Percentiles rank a stretch among this genome's conserved stretches.
phyloP scores from a whole-genome alignment of 2,888 invertebrate genomes.

The Tenodera sinensis region DNA sequence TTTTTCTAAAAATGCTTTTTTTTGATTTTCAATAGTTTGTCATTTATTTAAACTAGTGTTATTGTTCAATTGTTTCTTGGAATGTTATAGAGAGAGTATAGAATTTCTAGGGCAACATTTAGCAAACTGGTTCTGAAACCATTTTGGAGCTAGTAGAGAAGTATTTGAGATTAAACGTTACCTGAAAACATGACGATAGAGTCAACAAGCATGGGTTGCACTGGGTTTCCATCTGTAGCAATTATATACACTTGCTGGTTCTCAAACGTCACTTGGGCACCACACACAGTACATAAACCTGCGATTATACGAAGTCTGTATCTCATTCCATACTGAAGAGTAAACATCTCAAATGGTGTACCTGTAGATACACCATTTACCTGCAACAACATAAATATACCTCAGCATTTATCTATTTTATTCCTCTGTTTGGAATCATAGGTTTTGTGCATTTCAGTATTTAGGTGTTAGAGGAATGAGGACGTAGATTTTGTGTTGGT shows the following conservation, averaged over 20 bases:
- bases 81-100: no score
- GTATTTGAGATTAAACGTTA: constrained; percentile 36
- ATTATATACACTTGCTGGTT: constrained; percentile 53
- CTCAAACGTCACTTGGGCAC: constrained; percentile 48
- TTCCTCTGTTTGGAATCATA: no score
- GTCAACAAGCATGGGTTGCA: constrained; percentile 47
- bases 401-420: background rate
- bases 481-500: no score
- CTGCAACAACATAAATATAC: background rate
- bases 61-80: no score
- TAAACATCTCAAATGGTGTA: constrained; percentile 33
- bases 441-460: no score
- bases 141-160: background rate
- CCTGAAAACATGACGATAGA: constrained; percentile 51
- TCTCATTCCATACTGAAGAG: constrained; percentile 46
- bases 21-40: no score
- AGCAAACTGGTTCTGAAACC: no score
- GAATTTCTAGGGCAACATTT: no score
- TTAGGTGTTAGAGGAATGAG: no score
- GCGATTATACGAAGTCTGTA: constrained; percentile 56
- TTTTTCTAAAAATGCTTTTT: no score
- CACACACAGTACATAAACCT: constrained; percentile 53
- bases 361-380: background rate
- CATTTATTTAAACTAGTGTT: no score
- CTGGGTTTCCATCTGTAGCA: constrained; percentile 52